Conservation (phyloP, 2,113 vertebrate genomes). For the Psilopogon haemacephalus region DNA sequence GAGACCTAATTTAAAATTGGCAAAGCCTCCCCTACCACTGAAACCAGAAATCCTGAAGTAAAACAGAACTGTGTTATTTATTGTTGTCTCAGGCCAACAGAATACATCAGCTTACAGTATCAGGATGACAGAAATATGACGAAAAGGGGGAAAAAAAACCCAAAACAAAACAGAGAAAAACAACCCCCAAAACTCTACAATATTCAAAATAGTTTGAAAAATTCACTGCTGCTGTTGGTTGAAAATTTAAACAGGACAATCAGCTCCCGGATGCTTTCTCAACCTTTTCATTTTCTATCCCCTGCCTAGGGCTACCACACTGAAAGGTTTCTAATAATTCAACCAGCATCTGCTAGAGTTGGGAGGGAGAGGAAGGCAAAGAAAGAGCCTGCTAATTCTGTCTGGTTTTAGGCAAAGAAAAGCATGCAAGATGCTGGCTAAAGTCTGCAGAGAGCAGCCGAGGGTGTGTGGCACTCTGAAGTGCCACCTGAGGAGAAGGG, state of each 20-base stretch:
- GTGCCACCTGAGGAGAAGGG: background rate
- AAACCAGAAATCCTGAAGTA: slow-evolving; percentile 51
- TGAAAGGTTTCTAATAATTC: slow-evolving; percentile 37
- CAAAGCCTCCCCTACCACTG: slow-evolving; percentile 6
- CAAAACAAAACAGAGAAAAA: background rate
- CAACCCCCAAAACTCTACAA: background rate
- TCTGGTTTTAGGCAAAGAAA: background rate
- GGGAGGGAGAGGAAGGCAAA: background rate
- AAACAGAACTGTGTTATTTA: slow-evolving; percentile 46
- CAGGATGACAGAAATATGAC: background rate
- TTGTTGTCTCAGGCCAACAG: slow-evolving; percentile 30
- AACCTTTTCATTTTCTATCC: background rate
- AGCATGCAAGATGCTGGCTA: background rate
- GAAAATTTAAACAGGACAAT: slow-evolving; percentile 42
- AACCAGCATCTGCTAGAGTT: background rate
- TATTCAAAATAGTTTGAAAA: slow-evolving; percentile 35
- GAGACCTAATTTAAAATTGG: slow-evolving; percentile 63
- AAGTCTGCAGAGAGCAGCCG: background rate
- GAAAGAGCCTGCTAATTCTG: background rate
- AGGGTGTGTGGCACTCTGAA: background rate
- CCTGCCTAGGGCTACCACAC: slow-evolving; percentile 4
- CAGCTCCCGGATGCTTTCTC: background rate
- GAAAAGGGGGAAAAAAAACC: no score
- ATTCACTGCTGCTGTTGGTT: background rate
- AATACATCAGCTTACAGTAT: background rate